These are phyloP conservation scores for Heteractis magnifica DNA, from an alignment of 92 coral and sea anemone genomes.

Conservation along the genomic window DNA sequence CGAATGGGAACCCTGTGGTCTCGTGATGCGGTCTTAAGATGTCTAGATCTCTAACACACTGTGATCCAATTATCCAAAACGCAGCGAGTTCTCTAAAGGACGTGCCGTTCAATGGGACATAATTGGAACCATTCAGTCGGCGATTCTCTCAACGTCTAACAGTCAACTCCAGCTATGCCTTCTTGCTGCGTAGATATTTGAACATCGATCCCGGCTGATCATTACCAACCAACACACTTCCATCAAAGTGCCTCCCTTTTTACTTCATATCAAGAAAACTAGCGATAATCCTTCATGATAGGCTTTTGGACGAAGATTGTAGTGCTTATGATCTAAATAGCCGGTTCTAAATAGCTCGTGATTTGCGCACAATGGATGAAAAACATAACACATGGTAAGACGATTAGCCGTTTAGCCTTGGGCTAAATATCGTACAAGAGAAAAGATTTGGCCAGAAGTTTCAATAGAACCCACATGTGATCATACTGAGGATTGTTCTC, in stretches of 20 bases:
- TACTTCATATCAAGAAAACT: slow-evolving; percentile 4
- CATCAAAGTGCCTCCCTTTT: slow-evolving; percentile 5
- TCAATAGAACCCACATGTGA: slow-evolving; percentile 30
- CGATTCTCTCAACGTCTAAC: slow-evolving; percentile 22
- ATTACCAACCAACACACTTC: neutral
- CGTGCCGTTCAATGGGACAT: slow-evolving; percentile 35
- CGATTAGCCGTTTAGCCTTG: slow-evolving; percentile 11
- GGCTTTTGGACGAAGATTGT: neutral
- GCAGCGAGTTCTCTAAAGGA: neutral
- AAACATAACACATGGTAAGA: slow-evolving; percentile 24
- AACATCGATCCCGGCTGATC: neutral
- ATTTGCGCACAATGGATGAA: neutral
- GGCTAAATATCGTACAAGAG: slow-evolving; percentile 17
- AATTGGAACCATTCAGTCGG: slow-evolving; percentile 43
- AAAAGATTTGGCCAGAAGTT: neutral
- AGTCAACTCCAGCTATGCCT: slow-evolving; percentile 12
- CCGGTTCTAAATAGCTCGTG: neutral
- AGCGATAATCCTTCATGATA: neutral
- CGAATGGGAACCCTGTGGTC: no score
- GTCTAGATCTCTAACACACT: slow-evolving; percentile 4
- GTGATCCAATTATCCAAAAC: slow-evolving; percentile 10
- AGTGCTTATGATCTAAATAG: neutral
- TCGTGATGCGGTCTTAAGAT: neutral
- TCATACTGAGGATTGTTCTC: slow-evolving; percentile 11
- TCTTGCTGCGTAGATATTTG: slow-evolving; percentile 32